Evolutionary conservation across 2,888 invertebrate species (phyloP).

Genomic region (Oligia latruncula): DNA sequence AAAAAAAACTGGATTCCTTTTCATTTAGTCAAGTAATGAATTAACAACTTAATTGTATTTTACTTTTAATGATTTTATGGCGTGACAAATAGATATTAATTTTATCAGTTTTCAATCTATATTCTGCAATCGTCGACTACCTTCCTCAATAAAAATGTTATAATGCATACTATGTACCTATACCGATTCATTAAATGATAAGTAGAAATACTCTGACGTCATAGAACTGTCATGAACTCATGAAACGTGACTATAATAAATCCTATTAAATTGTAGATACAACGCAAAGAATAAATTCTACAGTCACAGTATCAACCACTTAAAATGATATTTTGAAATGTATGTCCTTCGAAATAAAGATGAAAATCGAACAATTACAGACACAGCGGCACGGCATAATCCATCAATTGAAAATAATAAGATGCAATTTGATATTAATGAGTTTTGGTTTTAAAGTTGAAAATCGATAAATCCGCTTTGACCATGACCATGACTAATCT

Average conservation of each 20-base stretch:
- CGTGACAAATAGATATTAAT: neutral
- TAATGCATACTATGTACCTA: constrained; percentile 12
- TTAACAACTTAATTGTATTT: constrained; percentile 13
- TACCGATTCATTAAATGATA: neutral
- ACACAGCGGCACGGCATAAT: constrained; percentile 3
- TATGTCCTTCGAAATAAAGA: constrained; percentile 1
- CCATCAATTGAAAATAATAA: constrained; percentile 1
- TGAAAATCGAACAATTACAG: neutral
- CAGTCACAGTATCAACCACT: neutral
- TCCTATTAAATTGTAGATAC: constrained; percentile 6
- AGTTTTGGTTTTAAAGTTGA: neutral
- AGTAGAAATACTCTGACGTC: constrained; percentile 2
- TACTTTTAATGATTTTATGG: constrained; percentile 1
- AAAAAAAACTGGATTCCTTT: constrained; percentile 18
- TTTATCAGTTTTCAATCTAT: constrained; percentile 1
- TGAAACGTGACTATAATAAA: constrained; percentile 18
- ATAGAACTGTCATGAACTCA: neutral
- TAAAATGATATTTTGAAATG: neutral
- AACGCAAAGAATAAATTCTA: neutral
- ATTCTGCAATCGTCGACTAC: neutral
- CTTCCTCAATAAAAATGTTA: neutral
- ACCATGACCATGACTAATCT: constrained; percentile 41
- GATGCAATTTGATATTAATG: neutral
- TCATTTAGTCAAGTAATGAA: constrained; percentile 10
- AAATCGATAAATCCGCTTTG: constrained; percentile 1